Evolutionary conservation across 2,888 invertebrate genomes (phyloP).

Genomic region (Zootermopsis nevadensis): DNA sequence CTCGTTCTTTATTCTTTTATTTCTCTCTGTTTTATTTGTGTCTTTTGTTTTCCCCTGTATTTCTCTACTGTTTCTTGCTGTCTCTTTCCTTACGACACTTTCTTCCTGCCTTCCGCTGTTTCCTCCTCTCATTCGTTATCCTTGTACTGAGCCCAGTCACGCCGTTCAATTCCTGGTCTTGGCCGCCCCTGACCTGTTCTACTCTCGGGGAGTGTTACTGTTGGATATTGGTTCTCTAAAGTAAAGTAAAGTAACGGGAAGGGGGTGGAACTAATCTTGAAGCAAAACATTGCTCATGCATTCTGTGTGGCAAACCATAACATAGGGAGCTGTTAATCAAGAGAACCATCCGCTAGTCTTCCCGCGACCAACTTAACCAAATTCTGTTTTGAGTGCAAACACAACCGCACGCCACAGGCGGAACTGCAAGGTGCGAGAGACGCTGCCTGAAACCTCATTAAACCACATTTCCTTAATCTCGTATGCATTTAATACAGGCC

Average conservation of each 20-base stretch:
- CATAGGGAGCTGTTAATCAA: slow-evolving; percentile 46
- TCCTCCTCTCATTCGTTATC: neutral
- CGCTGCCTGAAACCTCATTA: neutral
- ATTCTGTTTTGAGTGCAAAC: slow-evolving; percentile 51
- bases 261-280: slow-evolving; percentile 31
- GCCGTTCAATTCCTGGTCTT: neutral
- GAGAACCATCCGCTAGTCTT: slow-evolving; percentile 46
- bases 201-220: neutral
- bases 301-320: slow-evolving; percentile 34
- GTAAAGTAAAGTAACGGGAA: slow-evolving; percentile 6
- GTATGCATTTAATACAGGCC: neutral
- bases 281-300: slow-evolving; percentile 38
- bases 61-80: neutral
- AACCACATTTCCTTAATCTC: neutral
- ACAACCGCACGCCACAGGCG: slow-evolving; percentile 3
- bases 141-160: too few relatives aligned
- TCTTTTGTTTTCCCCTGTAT: neutral
- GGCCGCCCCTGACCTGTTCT: neutral
- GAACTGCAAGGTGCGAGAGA: slow-evolving; percentile 8
- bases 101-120: neutral
- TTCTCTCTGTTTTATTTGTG: neutral
- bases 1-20: neutral
- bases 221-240: slow-evolving; percentile 21
- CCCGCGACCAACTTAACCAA: slow-evolving; percentile 48
- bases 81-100: neutral